Evolutionary conservation across 2,797 vertebrate species (phyloP).

Genomic region (Pachyuromys duprasi): DNA sequence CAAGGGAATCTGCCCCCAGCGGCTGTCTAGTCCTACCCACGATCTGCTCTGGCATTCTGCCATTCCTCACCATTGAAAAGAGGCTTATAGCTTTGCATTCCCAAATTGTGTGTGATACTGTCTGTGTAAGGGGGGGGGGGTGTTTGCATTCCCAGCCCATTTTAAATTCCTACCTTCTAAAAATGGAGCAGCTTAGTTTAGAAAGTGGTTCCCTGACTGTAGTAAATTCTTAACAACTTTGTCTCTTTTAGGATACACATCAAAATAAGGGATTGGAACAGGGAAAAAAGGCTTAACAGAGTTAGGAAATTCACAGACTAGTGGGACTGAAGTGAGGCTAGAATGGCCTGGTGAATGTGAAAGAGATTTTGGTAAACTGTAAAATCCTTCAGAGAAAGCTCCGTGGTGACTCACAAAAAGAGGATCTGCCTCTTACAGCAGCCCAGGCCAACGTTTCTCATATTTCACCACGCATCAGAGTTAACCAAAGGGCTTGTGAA

Average conservation of each 20-base stretch:
- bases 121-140: neutral
- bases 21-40: neutral
- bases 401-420: neutral
- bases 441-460: neutral
- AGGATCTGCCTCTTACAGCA: neutral
- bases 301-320: conserved; percentile 53
- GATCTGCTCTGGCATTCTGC: neutral
- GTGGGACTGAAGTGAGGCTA: neutral
- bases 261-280: conserved; percentile 59
- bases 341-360: neutral
- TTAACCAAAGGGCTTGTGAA: neutral
- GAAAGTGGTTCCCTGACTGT: conserved; percentile 57
- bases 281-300: conserved; percentile 27
- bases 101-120: conserved; percentile 13
- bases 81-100: conserved; percentile 29
- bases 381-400: neutral
- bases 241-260: conserved; percentile 70
- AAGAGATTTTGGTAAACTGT: conserved; percentile 50
- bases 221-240: conserved; percentile 72
- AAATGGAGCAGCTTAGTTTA: conserved; percentile 70
- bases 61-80: conserved; percentile 19
- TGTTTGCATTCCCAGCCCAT: conserved; percentile 63
- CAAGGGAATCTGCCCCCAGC: neutral
- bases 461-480: neutral
- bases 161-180: conserved; percentile 69